These are phyloP conservation scores for Seriola rivoliana DNA, from an alignment of 2,113 vertebrate species.

Conservation along the genomic window DNA sequence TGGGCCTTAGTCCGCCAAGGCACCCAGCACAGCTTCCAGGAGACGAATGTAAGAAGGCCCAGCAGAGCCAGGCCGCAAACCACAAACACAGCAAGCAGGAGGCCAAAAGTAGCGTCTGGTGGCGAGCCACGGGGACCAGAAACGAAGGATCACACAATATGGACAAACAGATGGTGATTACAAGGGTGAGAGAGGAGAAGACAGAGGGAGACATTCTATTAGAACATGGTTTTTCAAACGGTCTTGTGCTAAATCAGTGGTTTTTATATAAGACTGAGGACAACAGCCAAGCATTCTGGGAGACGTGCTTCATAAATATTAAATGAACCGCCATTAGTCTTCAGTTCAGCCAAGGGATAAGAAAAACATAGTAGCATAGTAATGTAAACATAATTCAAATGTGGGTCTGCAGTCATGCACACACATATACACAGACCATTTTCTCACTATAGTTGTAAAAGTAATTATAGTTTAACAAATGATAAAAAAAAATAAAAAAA, in stretches of 20 bases:
- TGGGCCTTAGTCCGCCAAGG: slow-evolving; percentile 90
- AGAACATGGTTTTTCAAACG: slow-evolving; percentile 38
- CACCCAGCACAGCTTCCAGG: slow-evolving; percentile 94
- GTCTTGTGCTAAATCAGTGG: slow-evolving; percentile 35
- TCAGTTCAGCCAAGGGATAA: slow-evolving; percentile 31
- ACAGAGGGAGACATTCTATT: slow-evolving; percentile 39
- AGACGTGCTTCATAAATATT: slow-evolving; percentile 70
- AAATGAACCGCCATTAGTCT: slow-evolving; percentile 52
- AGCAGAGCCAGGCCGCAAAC: slow-evolving; percentile 92
- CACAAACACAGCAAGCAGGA: slow-evolving; percentile 91
- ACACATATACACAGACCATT: not conserved
- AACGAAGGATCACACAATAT: slow-evolving; percentile 80
- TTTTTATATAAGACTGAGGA: slow-evolving; percentile 41
- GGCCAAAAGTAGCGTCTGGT: slow-evolving; percentile 92
- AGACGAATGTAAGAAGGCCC: slow-evolving; percentile 91
- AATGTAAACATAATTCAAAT: slow-evolving; percentile 57
- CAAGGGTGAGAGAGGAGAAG: slow-evolving; percentile 60
- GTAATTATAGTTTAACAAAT: slow-evolving; percentile 65
- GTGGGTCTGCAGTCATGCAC: slow-evolving; percentile 1
- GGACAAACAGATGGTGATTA: slow-evolving; percentile 83
- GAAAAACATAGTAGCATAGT: slow-evolving; percentile 19
- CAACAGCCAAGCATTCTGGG: not conserved
- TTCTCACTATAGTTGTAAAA: slow-evolving; percentile 30
- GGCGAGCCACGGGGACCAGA: slow-evolving; percentile 62
- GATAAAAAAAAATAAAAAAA: slow-evolving; percentile 34